phyloP scores from a whole-genome alignment of 2,113 vertebrate genomes.

The Tautogolabrus adspersus region DNA sequence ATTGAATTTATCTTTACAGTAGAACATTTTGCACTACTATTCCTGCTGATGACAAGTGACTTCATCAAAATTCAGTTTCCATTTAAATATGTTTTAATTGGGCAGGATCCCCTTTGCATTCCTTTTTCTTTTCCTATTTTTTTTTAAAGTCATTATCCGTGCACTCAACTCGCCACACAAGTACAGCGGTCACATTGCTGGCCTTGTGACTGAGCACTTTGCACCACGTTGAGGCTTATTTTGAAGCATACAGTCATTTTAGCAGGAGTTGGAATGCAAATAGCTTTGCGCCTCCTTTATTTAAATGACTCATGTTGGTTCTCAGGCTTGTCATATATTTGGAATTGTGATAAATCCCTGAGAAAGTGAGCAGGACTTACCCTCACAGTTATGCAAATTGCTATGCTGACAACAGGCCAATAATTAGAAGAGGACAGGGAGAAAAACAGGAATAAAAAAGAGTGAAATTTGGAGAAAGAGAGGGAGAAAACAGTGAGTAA shows the following conservation, averaged over 20 bases:
- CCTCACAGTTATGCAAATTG: background rate
- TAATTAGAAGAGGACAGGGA: background rate
- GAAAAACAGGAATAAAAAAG: background rate
- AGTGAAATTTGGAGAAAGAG: background rate
- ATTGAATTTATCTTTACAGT: background rate
- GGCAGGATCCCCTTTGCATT: slow-evolving; percentile 2
- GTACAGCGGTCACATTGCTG: slow-evolving; percentile 53
- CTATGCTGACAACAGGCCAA: background rate
- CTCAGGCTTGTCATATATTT: slow-evolving; percentile 40
- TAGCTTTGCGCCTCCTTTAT: slow-evolving; percentile 19
- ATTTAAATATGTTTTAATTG: slow-evolving; percentile 43
- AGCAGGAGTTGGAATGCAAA: slow-evolving; percentile 56
- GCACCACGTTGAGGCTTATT: slow-evolving; percentile 27
- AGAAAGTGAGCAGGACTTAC: slow-evolving; percentile 21
- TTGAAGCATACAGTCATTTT: slow-evolving; percentile 57
- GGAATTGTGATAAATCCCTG: slow-evolving; percentile 12
- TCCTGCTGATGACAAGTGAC: background rate
- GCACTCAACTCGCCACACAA: slow-evolving; percentile 24
- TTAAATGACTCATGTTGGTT: slow-evolving; percentile 50
- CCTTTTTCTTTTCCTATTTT: slow-evolving; percentile 8
- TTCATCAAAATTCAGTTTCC: slow-evolving; percentile 35
- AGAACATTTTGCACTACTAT: background rate
- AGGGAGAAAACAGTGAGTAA: background rate
- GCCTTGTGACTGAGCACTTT: slow-evolving; percentile 53
- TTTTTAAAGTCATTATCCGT: slow-evolving; percentile 21